Evolutionary conservation across 2,797 vertebrate species (phyloP).

Genomic region (Thripadectes ignobilis): DNA sequence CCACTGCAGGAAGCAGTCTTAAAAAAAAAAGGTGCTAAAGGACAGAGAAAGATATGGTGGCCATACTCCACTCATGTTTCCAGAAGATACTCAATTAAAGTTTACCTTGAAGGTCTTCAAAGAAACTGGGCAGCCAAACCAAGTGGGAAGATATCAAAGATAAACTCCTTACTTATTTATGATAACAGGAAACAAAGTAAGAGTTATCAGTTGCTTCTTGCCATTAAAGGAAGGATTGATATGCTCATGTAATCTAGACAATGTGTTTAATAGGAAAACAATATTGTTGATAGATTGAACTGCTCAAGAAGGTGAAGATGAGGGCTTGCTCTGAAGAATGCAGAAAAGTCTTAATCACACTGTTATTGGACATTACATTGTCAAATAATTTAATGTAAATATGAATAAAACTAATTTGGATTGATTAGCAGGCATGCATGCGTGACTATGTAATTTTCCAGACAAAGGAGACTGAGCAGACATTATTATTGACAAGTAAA

Average conservation of each 20-base stretch:
- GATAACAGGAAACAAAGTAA: not conserved
- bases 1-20: not conserved
- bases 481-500: not conserved
- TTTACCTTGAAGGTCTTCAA: not conserved
- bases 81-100: not conserved
- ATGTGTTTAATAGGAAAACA: not conserved
- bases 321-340: not conserved
- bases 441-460: not conserved
- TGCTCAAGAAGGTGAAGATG: not conserved
- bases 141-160: not conserved
- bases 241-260: not conserved
- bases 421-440: not conserved
- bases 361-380: not conserved
- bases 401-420: not conserved
- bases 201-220: not conserved
- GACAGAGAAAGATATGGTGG: not conserved
- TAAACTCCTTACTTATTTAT: not conserved
- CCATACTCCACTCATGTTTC: not conserved
- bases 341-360: not conserved
- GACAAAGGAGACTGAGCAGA: not conserved
- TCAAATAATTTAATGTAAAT: not conserved
- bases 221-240: not conserved
- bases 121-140: not conserved
- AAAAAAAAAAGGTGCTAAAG: not conserved
- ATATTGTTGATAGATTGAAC: not conserved